Evolutionary conservation across 2,888 invertebrate genomes (phyloP), one percentile per base, ranked within the genome.

Genomic region (Drosophila ezoana): DNA sequence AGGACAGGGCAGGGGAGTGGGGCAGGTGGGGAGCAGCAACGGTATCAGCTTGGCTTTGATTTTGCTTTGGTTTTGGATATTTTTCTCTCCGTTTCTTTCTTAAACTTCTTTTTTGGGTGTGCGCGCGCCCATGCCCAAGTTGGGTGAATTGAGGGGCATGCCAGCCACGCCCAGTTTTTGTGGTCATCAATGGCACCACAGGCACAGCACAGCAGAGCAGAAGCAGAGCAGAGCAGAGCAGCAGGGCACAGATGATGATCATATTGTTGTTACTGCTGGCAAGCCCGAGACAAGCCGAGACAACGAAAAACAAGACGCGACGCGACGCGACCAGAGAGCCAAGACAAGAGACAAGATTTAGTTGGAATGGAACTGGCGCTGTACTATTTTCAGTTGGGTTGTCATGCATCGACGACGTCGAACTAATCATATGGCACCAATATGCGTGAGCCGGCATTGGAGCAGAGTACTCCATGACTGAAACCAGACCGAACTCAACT

Each of bases 401-500:
- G 83, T 84, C 83, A 84, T 86, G 83, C 87, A 65, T 74, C 87
- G 76, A 58, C 79, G 72, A 66, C 85, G 64, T 65, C 66, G 79
- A 79, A 82, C 86, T 86, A 86, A 84, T 84, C 89, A 84, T 86
- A 84, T 87, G 82, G 86, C 88, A 87, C 83, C 82, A 85, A 87
- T 82, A 82, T 83, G 82, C 85, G 87, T 81, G 77, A 57, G 79
- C 75, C 60, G 54, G 32, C 43, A 52, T 48, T 61, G 63, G 73
- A 61, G 57, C 28, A 28, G 28, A 28, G 8, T 28, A 8, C 8
- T 62, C 49, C 37, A 63, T 49, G 52, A n/a, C 69, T 28, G 32
- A 54, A 37, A 32, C 62, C 18, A 35, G 64, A 18, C 40, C 44
- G 5, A 52, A 28, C 43, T 38, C 9, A 52, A 28, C 43, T 38